Evolutionary conservation across 2,113 vertebrate genomes (phyloP).

Genomic region (Paracanthobrama guichenoti): DNA sequence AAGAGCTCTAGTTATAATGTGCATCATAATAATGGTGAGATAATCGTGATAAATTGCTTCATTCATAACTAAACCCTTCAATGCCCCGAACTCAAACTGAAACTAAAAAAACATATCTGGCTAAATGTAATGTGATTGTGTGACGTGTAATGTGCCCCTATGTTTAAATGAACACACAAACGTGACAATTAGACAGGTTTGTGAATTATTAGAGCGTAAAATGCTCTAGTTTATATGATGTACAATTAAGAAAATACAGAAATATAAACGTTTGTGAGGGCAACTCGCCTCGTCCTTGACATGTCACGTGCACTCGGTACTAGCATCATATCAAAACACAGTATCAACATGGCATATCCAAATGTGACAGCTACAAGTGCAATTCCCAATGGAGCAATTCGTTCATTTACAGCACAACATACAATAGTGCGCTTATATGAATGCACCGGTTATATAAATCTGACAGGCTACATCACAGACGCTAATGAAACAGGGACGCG

Average conservation of each 20-base stretch:
- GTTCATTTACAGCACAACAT: background rate
- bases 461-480: background rate
- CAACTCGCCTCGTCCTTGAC: background rate
- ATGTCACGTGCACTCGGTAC: background rate
- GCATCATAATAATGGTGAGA: background rate
- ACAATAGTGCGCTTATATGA: background rate
- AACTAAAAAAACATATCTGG: background rate
- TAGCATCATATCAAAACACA: background rate
- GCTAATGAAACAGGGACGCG: background rate
- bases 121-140: too few species aligned
- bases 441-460: conserved; percentile 18
- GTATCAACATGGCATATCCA: background rate
- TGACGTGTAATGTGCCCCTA: background rate
- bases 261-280: background rate
- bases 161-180: background rate
- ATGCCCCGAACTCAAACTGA: background rate
- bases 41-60: background rate
- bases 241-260: background rate
- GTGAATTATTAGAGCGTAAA: background rate
- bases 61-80: background rate
- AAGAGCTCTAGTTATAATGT: background rate
- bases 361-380: background rate
- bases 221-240: background rate
- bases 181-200: background rate
- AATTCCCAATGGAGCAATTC: background rate